These are phyloP conservation scores for Bos javanicus DNA, from an alignment of 2,113 vertebrate species.

Conservation along the genomic window DNA sequence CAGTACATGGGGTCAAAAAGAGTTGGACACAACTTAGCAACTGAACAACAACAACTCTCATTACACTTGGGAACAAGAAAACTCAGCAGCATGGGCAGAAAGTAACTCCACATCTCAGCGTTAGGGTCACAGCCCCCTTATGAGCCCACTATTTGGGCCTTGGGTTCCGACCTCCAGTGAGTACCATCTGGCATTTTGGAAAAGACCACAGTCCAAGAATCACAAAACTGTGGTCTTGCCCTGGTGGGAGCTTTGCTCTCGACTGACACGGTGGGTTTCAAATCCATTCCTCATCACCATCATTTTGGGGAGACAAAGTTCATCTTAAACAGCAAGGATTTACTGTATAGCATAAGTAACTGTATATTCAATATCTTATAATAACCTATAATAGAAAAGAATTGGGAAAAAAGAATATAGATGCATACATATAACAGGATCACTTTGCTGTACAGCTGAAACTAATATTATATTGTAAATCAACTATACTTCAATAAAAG, in stretches of 20 bases:
- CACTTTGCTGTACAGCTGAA: background rate
- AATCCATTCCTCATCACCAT: background rate
- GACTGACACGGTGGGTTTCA: rapidly evolving
- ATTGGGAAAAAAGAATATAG: background rate
- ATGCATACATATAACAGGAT: background rate
- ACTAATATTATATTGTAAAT: background rate
- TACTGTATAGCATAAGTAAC: background rate
- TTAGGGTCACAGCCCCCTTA: background rate
- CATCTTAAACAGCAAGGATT: background rate
- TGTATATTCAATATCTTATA: background rate
- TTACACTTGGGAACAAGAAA: background rate
- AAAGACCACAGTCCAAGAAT: background rate
- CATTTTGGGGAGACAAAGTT: background rate
- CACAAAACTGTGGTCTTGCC: background rate
- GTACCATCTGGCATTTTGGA: background rate
- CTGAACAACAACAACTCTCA: background rate
- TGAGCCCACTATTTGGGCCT: background rate
- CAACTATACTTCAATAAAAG: background rate
- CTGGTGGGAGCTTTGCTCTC: background rate
- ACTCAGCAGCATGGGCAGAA: background rate
- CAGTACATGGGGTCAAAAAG: background rate
- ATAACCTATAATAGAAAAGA: background rate
- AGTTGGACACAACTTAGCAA: rapidly evolving
- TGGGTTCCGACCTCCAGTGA: background rate
- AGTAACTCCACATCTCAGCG: background rate